Conservation (phyloP, 2,113 vertebrate species). For the Lepus timidus region DNA sequence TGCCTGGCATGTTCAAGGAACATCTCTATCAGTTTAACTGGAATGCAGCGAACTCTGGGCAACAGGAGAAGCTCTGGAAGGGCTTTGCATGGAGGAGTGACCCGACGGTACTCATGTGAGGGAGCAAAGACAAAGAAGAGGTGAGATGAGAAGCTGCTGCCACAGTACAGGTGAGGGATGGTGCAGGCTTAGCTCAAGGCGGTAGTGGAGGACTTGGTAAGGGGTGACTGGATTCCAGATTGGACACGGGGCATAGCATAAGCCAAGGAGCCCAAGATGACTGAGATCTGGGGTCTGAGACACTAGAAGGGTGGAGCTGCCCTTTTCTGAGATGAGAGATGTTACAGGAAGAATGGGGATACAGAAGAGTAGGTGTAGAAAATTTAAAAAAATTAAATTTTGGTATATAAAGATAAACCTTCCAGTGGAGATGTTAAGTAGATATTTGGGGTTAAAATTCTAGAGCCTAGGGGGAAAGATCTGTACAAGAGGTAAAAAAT, state of each 20-base stretch:
- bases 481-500: neutral
- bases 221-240: neutral
- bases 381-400: conserved; percentile 12
- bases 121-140: neutral
- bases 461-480: neutral
- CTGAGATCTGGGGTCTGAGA: neutral
- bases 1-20: neutral
- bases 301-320: neutral
- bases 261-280: neutral
- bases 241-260: neutral
- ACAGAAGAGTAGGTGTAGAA: neutral
- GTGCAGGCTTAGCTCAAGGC: neutral
- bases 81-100: neutral
- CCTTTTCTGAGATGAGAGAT: conserved; percentile 9
- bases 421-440: neutral
- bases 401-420: neutral
- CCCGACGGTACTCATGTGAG: neutral
- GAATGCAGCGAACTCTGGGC: neutral
- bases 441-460: neutral
- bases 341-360: neutral
- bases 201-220: neutral
- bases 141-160: neutral
- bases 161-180: neutral
- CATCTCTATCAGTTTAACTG: neutral
- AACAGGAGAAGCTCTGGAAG: neutral